Percentiles rank a stretch among this genome's conserved stretches.
phyloP scores from a whole-genome alignment of 2,888 invertebrate species.

The Dryococelus australis region DNA sequence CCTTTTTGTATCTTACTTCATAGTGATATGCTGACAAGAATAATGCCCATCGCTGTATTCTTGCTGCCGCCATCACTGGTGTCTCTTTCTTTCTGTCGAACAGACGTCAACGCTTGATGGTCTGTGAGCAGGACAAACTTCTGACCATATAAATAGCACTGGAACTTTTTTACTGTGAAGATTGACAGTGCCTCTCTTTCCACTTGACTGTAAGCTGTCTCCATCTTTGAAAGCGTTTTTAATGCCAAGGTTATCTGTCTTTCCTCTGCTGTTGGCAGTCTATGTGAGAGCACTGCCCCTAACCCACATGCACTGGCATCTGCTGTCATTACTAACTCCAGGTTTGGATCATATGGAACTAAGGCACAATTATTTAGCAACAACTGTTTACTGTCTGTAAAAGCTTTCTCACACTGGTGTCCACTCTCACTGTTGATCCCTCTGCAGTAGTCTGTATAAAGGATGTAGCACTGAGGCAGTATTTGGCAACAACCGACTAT shows the following conservation, averaged over 20 bases:
- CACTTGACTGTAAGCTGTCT: background rate
- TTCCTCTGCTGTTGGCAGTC: background rate
- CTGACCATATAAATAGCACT: background rate
- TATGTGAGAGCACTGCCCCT: background rate
- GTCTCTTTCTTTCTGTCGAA: background rate
- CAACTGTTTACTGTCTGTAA: background rate
- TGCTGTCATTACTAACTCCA: background rate
- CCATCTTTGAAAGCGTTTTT: background rate
- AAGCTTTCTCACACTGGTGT: background rate
- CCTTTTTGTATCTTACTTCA: background rate
- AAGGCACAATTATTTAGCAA: background rate
- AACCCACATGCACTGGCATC: background rate
- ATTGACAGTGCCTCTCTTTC: background rate
- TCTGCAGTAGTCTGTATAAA: background rate
- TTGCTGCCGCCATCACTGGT: background rate
- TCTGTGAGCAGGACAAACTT: background rate
- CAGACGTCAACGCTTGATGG: background rate
- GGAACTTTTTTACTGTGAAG: background rate
- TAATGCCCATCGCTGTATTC: background rate
- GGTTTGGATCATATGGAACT: background rate
- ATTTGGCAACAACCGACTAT: background rate
- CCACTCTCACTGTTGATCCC: background rate
- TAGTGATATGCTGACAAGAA: background rate
- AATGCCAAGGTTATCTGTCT: background rate
- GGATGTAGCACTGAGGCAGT: background rate